A percentile compares a stretch with the other conserved stretches of the same genome.
Conservation (phyloP, 1,140 invertebrate species). For the Pomacea maculata region DNA sequence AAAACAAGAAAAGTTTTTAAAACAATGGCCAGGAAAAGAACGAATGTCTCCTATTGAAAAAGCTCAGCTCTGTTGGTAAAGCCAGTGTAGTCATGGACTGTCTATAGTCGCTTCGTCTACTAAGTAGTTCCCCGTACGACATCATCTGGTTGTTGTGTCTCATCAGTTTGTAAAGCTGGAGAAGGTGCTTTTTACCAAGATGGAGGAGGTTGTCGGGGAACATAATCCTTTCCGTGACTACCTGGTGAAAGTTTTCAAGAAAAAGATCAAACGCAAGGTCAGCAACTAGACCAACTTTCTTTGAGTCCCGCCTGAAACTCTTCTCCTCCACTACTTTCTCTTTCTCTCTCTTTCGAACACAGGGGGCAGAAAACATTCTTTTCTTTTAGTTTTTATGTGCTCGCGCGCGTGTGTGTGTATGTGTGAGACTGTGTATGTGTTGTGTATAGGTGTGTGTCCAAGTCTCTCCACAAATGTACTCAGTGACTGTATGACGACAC, state of each 20-base stretch:
- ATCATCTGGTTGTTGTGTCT: background rate
- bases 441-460: background rate
- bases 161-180: conserved; percentile 7
- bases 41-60: too few species aligned
- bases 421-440: background rate
- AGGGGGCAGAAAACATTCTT: background rate
- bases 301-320: background rate
- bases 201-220: conserved; percentile 10
- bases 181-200: background rate
- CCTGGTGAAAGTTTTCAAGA: conserved; percentile 23
- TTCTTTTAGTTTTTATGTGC: background rate
- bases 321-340: too few species aligned
- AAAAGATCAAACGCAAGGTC: conserved; percentile 18
- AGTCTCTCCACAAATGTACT: too few species aligned
- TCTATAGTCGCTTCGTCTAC: too few species aligned
- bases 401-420: background rate
- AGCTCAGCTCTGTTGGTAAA: too few species aligned
- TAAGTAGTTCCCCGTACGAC: too few species aligned
- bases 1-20: background rate
- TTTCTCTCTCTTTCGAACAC: too few species aligned
- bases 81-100: too few species aligned
- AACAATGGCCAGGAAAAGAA: too few species aligned
- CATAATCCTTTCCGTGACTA: conserved; percentile 10
- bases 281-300: background rate
- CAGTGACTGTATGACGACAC: too few species aligned